Evolutionary conservation across 2,888 invertebrate species (phyloP).

Genomic region (Bellardia pandia): DNA sequence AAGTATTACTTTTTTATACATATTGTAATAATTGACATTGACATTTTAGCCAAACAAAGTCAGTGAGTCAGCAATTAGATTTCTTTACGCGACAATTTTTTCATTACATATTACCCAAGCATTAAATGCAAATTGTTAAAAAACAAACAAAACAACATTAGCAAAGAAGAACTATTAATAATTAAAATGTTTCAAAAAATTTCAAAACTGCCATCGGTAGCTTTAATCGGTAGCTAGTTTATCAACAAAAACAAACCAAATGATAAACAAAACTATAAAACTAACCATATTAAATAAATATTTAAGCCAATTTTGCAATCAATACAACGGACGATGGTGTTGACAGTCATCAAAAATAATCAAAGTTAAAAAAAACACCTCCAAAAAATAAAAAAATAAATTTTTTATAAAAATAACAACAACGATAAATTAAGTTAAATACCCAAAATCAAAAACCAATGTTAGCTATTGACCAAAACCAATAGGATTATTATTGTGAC

Average conservation of each 20-base stretch:
- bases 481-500: slow-evolving; percentile 36
- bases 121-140: slow-evolving; percentile 1
- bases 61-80: slow-evolving; percentile 52
- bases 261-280: slow-evolving; percentile 7
- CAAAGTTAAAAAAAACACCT: slow-evolving; percentile 7
- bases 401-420: not conserved
- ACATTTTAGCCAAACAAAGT: slow-evolving; percentile 53
- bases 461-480: slow-evolving; percentile 38
- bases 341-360: slow-evolving; percentile 22
- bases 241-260: not conserved
- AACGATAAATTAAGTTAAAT: not conserved
- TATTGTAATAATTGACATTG: slow-evolving; percentile 59
- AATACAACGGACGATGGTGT: slow-evolving; percentile 18
- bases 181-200: not conserved
- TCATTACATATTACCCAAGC: not conserved
- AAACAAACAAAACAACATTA: not conserved
- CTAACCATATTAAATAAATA: slow-evolving; percentile 2
- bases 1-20: slow-evolving; percentile 30
- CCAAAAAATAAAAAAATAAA: not conserved
- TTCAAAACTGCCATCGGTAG: not conserved
- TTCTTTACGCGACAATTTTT: not conserved
- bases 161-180: not conserved
- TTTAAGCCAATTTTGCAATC: slow-evolving; percentile 44
- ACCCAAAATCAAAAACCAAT: slow-evolving; percentile 9
- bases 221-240: not conserved